Evolutionary conservation across 2,888 invertebrate genomes (phyloP), one percentile per base, ranked within the genome.

Genomic region (Heliothis peltigera): DNA sequence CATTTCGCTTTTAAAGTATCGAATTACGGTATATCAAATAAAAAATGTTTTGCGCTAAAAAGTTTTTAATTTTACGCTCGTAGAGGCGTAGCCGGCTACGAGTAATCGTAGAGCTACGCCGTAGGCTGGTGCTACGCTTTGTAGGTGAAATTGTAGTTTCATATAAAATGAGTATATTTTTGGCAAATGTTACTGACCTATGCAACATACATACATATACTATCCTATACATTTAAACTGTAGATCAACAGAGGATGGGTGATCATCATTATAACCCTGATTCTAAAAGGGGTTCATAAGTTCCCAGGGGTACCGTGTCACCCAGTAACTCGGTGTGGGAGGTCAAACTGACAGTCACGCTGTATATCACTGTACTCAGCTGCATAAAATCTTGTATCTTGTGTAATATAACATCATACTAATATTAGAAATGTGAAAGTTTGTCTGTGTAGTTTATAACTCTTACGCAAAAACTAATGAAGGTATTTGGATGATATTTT

Each of bases 51-150:
- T 64, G 35, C 52, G 35, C 54, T 62, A 44, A 49, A 67, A 67
- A 52, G 44, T 64, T 22, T 8, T 25, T 39, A 32, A 59, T 63
- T 53, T 56, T 56, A 39, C 44, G 61, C 35, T 48, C 49, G 67
- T 66, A 61, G 67, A 8, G 7, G 67, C 61, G 55, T 70, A 42
- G 44, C 25, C 53, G 28, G 43, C 55, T 70, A 70, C 70, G 48
- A 32, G 15, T 42, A 52, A 55, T 53, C 52, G 66, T 62, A 62
- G 49, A 32, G 53, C 70, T 71, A 71, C 71, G 71, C 35, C 61
- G 71, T 67, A 71, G 70, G 35, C 51, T 43, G 54, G 55, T 54
- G 64, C 25, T 44, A 28, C n/a, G 51, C 32, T 59, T 52, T 32
- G 49, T 47, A 21, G 18, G 44, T 44, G 6, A n/a, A 44, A 56